phyloP scores from a whole-genome alignment of 2,888 invertebrate genomes.

The Elegia similella region DNA sequence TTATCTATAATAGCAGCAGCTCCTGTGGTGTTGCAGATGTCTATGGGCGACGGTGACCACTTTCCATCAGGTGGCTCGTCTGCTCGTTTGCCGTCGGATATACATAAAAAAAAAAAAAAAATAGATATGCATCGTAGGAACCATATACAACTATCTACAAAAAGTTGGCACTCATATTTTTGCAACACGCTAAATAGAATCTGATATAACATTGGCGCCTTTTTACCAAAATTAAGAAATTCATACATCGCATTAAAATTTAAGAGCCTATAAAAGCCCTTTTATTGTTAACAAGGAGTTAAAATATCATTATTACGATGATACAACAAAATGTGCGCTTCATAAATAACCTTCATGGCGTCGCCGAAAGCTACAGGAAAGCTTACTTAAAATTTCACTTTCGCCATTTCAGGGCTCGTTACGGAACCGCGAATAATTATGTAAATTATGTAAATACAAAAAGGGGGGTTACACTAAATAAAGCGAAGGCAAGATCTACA shows the following conservation, averaged over 20 bases:
- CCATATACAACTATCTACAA: too few relatives aligned
- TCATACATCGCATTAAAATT: not conserved
- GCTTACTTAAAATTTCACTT: conserved; percentile 17
- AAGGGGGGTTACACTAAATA: conserved; percentile 19
- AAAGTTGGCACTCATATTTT: too few relatives aligned
- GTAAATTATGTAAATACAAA: conserved; percentile 35
- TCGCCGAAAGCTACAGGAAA: conserved; percentile 7
- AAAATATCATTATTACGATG: not conserved
- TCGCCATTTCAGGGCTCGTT: conserved; percentile 28
- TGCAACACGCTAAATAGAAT: too few relatives aligned
- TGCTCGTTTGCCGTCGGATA: too few relatives aligned
- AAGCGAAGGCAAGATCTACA: not conserved
- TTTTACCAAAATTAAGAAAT: not conserved
- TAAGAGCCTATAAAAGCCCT: not conserved
- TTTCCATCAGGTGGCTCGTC: too few relatives aligned
- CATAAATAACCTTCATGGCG: not conserved
- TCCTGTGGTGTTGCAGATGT: too few relatives aligned
- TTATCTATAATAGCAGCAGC: too few relatives aligned
- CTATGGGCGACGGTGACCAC: too few relatives aligned
- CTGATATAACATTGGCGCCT: not conserved
- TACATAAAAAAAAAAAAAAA: too few relatives aligned
- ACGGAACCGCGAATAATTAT: conserved; percentile 49
- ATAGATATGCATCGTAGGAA: too few relatives aligned
- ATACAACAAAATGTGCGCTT: not conserved
- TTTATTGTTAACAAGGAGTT: not conserved